These are phyloP conservation scores for Montipora efflorescens DNA, from an alignment of 64 coral and sea anemone genomes.

Conservation along the genomic window DNA sequence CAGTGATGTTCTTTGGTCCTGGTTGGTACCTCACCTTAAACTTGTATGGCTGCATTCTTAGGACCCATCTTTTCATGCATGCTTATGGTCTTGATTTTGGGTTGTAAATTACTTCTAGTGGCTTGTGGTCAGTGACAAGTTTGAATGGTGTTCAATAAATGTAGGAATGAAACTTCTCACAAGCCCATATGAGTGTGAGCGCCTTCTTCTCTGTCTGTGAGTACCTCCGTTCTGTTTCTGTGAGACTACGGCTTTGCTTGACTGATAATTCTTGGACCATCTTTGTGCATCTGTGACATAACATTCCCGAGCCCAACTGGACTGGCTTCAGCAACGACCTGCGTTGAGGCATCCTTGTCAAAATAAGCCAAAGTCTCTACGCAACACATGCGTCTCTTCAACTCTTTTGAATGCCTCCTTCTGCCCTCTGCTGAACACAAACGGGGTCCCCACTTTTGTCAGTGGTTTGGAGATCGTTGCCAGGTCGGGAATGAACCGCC, in stretches of 20 bases:
- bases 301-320: background rate
- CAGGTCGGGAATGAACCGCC: slow-evolving; percentile 41
- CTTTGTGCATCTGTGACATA: background rate
- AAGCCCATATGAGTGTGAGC: too few species aligned
- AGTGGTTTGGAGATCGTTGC: slow-evolving; percentile 37
- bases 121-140: too few species aligned
- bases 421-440: slow-evolving; percentile 19
- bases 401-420: background rate
- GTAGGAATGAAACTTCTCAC: too few species aligned
- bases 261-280: background rate
- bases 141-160: background rate
- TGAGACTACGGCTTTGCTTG: background rate
- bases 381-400: background rate
- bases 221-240: too few species aligned
- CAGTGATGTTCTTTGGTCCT: too few species aligned
- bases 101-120: too few species aligned
- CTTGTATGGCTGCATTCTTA: too few species aligned
- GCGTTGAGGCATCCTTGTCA: background rate
- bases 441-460: slow-evolving; percentile 6
- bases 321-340: slow-evolving; percentile 44
- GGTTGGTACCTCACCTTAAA: too few species aligned
- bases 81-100: too few species aligned
- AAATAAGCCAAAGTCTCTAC: slow-evolving; percentile 17
- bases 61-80: too few species aligned
- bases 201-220: too few species aligned